Evolutionary conservation across 1,140 invertebrate species (phyloP), one percentile per base, ranked within the genome.

Genomic region (Nomia melanderi): DNA sequence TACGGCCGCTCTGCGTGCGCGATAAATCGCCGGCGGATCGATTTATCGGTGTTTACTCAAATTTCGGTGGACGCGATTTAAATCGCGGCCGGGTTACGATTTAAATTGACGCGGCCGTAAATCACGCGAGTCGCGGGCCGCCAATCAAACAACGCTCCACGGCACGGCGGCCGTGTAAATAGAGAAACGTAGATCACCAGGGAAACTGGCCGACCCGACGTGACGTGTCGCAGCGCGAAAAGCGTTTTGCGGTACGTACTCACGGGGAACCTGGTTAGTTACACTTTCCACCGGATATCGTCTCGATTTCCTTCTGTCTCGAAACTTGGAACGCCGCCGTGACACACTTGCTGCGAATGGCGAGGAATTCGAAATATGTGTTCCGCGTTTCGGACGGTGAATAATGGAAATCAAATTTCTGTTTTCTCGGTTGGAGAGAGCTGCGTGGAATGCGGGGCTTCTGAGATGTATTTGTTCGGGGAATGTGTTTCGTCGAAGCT

Each of bases 31-130:
- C 29, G n/a, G 20, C 6, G 17, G 29, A 17, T 41, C 64, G 73
- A 75, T 75, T 69, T 69, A 69, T 75, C 73, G 73, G 17, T 69
- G 73, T 67, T 75, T 67, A 69, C 73, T 59, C 39, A 47, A 69
- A 75, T 36, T 60, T 60, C 31, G 31, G n/a, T 60, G n/a, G n/a
- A n/a, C 57, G 9, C 57, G 57, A 60, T 60, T 60, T 60, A 60
- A 60, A 60, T 60, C 29, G 31, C 29, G 54, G 11, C 14, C 11
- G 3, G 31, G 29, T 33, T n/a, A 59, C 20, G 6, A n/a, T 59
- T 33, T 20, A 20, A 29, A 59, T 59, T 14, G 29, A 33, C 29
- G 56, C 29, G 8, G 1, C 14, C 56, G 56, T 59, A 59, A 59
- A 59, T 59, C 17, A 0, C 9, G 25, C 25, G 27, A 29, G 1